Evolutionary conservation across 2,888 invertebrate genomes (phyloP), one percentile per base, ranked within the genome.

Genomic region (Drosophila infuscata): DNA sequence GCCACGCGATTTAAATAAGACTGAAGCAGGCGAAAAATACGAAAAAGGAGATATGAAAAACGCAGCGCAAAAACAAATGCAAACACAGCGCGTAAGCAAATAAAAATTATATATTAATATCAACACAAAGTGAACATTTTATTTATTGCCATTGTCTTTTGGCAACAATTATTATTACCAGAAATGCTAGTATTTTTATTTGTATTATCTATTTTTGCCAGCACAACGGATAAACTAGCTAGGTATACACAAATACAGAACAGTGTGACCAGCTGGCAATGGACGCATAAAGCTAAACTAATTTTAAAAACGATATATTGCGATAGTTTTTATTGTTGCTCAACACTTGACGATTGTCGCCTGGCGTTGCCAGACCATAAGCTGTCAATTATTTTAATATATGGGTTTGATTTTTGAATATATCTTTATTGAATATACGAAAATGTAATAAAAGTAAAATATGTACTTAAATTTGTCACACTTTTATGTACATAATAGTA

Each of bases 201-300:
- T 25, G 3, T 46, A 46, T 25, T 46, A 3, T 20, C 1, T 46
- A 15, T 41, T 57, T 74, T 60, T 62, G 62, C 76, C 63, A 77
- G 57, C 59, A 70, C 75, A 63, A 66, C 38, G 56, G 35, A 51
- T 46, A 74, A 25, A 66, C 75, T 74, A 35, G 49, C 59, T 38
- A 73, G 51, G 78, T 76, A 78, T 78, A 76, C 76, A 69, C 69
- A 79, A 79, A 65, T 69, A 17, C 15, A 46, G 8, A 8, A 49
- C 33, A 33, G 62, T 77, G 74, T 79, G 76, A 6, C 76, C 76
- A 63, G 38, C 25, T 29, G 38, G 33, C 2, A 2, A 0, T n/a
- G 52, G 17, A 25, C 25, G 12, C 15, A 25, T 59, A 30, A 17
- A 4, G n/a, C 29, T n/a, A 7, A 41, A 33, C 3, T 7, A 32